These are phyloP conservation scores for Trichomalopsis sarcophagae DNA, from an alignment of 1,140 invertebrate species.

Conservation along the genomic window DNA sequence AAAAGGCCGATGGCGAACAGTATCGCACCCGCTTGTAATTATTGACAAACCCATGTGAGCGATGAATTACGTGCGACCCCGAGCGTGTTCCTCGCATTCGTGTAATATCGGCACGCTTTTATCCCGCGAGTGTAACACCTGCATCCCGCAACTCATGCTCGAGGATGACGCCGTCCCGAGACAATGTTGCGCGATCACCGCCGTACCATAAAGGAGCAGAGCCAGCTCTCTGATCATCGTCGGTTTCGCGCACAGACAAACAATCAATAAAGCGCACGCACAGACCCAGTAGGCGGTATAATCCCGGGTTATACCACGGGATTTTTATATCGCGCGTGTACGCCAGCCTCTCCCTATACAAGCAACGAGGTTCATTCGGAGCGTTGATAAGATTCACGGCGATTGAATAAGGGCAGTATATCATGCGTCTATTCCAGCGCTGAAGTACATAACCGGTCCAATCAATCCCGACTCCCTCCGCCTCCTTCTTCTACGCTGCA, in stretches of 20 bases:
- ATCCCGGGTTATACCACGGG: neutral
- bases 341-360: neutral
- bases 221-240: neutral
- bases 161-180: neutral
- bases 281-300: neutral
- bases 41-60: neutral
- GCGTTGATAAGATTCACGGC: constrained; percentile 34
- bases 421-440: neutral
- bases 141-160: neutral
- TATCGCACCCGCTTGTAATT: constrained; percentile 3
- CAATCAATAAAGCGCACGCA: constrained; percentile 17
- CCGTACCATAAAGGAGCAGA: neutral
- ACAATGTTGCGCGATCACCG: neutral
- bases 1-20: neutral
- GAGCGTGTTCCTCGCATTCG: too few relatives aligned
- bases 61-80: neutral
- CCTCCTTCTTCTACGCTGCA: neutral
- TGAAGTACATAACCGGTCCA: constrained; percentile 11
- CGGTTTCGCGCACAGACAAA: neutral
- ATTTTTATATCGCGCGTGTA: neutral
- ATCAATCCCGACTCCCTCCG: constrained; percentile 15
- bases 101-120: neutral
- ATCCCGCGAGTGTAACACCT: neutral
- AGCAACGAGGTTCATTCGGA: neutral
- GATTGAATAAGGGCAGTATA: constrained; percentile 34